Evolutionary conservation across 2,888 invertebrate genomes (phyloP).

Genomic region (Cheilosia pagana): DNA sequence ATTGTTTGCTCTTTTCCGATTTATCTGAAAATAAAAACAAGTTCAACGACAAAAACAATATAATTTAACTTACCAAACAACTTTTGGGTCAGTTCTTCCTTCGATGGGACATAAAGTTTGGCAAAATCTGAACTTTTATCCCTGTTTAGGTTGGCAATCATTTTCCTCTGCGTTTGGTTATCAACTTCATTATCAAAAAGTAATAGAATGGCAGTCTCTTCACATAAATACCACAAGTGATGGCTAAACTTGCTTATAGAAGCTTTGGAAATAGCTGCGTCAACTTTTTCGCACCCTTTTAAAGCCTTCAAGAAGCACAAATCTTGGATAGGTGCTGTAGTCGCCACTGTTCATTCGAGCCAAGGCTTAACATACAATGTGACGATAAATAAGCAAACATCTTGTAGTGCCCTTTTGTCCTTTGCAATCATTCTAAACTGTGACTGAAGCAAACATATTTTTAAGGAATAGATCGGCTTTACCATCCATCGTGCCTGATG

Average conservation of each 20-base stretch:
- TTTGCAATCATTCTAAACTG: conserved; percentile 16
- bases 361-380: conserved; percentile 28
- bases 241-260: neutral
- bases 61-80: too few relatives aligned
- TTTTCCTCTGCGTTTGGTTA: too few relatives aligned
- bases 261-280: neutral
- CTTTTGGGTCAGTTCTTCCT: too few relatives aligned
- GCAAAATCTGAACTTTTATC: too few relatives aligned
- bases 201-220: too few relatives aligned
- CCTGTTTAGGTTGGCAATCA: too few relatives aligned
- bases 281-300: conserved; percentile 2
- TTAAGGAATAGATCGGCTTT: neutral
- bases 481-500: conserved; percentile 1
- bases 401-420: conserved; percentile 18
- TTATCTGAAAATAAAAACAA: too few relatives aligned
- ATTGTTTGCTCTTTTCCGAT: too few relatives aligned
- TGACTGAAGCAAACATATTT: conserved; percentile 11
- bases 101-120: too few relatives aligned
- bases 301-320: conserved; percentile 17
- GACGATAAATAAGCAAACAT: conserved; percentile 21
- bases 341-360: conserved; percentile 11
- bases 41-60: too few relatives aligned
- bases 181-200: too few relatives aligned
- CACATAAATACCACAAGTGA: too few relatives aligned
- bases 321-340: conserved; percentile 13